These are phyloP conservation scores for Philhelius pedissequus DNA, from an alignment of 2,888 invertebrate genomes.

Conservation along the genomic window DNA sequence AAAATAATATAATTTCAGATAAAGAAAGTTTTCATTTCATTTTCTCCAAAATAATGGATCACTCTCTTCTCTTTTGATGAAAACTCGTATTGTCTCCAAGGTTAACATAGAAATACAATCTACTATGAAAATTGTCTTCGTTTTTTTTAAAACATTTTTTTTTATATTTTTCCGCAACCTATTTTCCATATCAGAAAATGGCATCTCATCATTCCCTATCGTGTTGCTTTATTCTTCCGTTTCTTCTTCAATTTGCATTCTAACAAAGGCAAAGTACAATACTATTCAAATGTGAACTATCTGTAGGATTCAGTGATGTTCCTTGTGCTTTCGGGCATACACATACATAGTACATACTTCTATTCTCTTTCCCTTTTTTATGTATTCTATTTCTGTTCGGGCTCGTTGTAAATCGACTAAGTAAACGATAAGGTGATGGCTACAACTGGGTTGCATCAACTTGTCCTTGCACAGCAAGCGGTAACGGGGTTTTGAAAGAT, in stretches of 20 bases:
- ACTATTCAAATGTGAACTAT: constrained; percentile 54
- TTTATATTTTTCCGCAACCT: background rate
- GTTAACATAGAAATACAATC: constrained; percentile 16
- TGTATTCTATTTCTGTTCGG: background rate
- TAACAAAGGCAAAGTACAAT: constrained; percentile 27
- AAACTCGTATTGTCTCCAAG: background rate
- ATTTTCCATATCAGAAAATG: constrained; percentile 4
- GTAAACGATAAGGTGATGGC: background rate
- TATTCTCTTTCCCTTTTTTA: background rate
- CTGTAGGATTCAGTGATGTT: constrained; percentile 19
- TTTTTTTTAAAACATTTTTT: background rate
- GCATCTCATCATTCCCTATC: constrained; percentile 1
- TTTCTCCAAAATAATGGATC: background rate
- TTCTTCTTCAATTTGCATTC: constrained; percentile 19
- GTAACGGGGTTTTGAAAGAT: too few relatives aligned
- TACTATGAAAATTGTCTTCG: constrained; percentile 27
- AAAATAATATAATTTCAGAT: constrained; percentile 30
- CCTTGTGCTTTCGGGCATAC: constrained; percentile 27
- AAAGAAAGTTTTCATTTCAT: constrained; percentile 29
- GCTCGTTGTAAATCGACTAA: constrained; percentile 3
- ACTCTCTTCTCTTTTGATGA: background rate
- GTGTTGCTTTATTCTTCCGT: background rate
- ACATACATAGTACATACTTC: background rate
- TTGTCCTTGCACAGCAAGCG: background rate
- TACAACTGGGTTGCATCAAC: background rate